Evolutionary conservation across 2,113 vertebrate genomes (phyloP).

Genomic region (Nibea albiflora): DNA sequence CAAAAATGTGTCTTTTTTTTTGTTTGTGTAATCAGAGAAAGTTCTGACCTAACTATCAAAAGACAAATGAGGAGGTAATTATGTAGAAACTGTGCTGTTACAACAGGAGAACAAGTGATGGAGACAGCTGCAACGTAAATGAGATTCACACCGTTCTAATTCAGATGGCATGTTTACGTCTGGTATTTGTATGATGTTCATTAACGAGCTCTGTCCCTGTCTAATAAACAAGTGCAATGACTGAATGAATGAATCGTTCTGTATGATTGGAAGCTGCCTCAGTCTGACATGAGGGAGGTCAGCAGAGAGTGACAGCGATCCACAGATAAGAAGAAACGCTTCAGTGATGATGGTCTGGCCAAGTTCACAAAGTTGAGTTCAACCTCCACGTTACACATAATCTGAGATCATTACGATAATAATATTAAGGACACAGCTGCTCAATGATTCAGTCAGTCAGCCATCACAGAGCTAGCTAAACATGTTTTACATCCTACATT

Average conservation of each 20-base stretch:
- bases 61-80: neutral
- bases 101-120: neutral
- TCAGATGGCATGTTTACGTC: neutral
- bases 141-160: conserved; percentile 6
- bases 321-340: neutral
- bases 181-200: too few relatives aligned
- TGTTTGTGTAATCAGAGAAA: neutral
- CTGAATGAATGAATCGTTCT: conserved; percentile 53
- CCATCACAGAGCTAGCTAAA: too few relatives aligned
- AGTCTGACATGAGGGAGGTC: conserved; percentile 21
- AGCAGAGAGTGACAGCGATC: neutral
- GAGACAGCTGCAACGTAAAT: neutral
- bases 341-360: neutral
- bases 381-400: neutral
- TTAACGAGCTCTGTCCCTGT: too few relatives aligned
- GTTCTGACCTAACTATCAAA: neutral
- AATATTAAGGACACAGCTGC: neutral
- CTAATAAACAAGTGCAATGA: conserved; percentile 3
- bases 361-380: neutral
- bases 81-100: neutral
- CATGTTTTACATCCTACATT: too few relatives aligned
- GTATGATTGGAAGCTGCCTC: conserved; percentile 21
- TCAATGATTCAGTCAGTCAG: too few relatives aligned
- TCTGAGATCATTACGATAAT: too few relatives aligned
- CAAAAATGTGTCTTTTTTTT: neutral